A percentile compares a stretch with the other conserved stretches of the same genome.
These are phyloP conservation scores for Drosophila neoperkinsi DNA, from an alignment of 2,888 invertebrate genomes.

Conservation along the genomic window DNA sequence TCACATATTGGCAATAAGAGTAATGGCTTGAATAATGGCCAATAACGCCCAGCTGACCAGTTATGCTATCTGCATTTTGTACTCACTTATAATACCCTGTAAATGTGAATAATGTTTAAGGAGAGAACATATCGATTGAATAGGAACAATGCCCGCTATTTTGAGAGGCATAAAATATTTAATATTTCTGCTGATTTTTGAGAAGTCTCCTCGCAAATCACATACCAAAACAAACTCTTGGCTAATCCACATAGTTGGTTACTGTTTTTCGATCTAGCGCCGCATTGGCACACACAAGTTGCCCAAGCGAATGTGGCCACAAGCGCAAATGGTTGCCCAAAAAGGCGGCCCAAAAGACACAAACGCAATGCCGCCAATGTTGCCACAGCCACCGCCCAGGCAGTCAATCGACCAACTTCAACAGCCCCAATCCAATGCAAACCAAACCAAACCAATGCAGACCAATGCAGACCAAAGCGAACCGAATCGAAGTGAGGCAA, in stretches of 20 bases:
- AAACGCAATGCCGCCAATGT: conserved; percentile 69
- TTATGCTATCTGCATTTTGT: conserved; percentile 11
- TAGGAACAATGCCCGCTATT: no score
- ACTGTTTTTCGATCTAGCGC: conserved; percentile 24
- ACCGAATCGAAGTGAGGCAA: conserved; percentile 36
- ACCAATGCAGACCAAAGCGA: conserved; percentile 24
- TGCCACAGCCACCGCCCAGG: conserved; percentile 52
- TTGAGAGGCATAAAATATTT: not conserved
- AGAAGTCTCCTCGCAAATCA: not conserved
- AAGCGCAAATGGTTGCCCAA: conserved; percentile 59
- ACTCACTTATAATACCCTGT: conserved; percentile 32
- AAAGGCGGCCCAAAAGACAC: conserved; percentile 63
- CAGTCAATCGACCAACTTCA: conserved; percentile 18
- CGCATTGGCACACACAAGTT: conserved; percentile 40
- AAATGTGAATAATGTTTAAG: not conserved
- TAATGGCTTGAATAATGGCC: conserved; percentile 57
- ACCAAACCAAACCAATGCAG: conserved; percentile 28
- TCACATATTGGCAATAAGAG: conserved; percentile 38
- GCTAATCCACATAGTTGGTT: conserved; percentile 54
- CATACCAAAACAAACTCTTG: conserved; percentile 34
- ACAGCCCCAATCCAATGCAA: conserved; percentile 24
- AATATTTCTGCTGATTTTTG: not conserved
- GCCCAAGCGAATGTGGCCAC: conserved; percentile 40
- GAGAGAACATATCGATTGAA: not conserved
- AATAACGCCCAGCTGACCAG: conserved; percentile 46